phyloP scores from a whole-genome alignment of 37 sponge, comb jelly and placozoan species.

The Spongilla lacustris region DNA sequence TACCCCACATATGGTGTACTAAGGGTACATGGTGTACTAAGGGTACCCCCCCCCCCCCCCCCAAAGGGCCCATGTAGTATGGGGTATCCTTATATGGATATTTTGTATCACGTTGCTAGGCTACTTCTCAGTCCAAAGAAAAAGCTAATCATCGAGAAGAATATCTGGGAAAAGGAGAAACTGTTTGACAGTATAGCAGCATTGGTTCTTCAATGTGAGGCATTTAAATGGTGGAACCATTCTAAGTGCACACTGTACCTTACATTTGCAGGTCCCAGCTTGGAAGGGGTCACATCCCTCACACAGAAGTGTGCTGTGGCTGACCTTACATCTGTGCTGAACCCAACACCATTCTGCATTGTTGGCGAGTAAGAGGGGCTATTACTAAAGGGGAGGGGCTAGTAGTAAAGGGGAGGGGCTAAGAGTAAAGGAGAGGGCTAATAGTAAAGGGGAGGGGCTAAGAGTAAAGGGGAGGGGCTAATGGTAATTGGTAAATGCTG shows the following conservation, averaged over 20 bases:
- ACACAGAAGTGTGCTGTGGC: neutral
- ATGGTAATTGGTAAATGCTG: neutral
- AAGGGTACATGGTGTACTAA: too few species aligned
- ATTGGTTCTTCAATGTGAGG: slow-evolving; percentile 58
- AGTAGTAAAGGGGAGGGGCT: neutral
- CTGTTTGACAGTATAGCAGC: slow-evolving; percentile 66
- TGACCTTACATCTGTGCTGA: slow-evolving; percentile 2
- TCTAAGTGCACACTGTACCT: too few species aligned
- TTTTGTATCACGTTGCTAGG: neutral
- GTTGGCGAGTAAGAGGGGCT: slow-evolving; percentile 33
- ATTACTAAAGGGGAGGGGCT: too few species aligned
- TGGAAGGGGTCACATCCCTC: neutral
- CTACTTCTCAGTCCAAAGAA: slow-evolving; percentile 29
- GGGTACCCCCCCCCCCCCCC: too few species aligned
- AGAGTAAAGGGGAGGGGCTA: neutral
- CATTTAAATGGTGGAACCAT: neutral
- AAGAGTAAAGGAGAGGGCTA: neutral
- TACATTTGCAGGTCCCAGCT: slow-evolving; percentile 12
- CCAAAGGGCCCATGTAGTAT: too few species aligned
- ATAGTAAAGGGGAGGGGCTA: neutral
- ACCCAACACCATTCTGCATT: slow-evolving; percentile 3
- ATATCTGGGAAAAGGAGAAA: slow-evolving; percentile 39
- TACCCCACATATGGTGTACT: too few species aligned
- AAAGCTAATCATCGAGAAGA: slow-evolving; percentile 16
- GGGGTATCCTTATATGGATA: neutral